A percentile compares a stretch with the other conserved stretches of the same genome.
Conservation (phyloP, 2,797 vertebrate genomes). For the Cossypha polioptera region DNA sequence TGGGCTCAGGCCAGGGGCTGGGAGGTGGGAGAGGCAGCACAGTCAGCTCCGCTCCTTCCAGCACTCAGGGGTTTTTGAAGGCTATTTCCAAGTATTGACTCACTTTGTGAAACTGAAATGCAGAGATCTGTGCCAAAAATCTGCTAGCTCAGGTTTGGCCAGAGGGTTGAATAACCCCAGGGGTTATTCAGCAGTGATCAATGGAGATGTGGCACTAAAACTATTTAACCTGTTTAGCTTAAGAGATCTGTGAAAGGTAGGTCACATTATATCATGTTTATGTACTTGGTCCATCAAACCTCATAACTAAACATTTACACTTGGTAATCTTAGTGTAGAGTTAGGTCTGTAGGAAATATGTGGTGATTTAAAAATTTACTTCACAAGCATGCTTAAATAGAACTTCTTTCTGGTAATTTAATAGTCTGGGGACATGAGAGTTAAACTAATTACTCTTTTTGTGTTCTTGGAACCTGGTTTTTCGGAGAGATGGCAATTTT, state of each 20-base stretch:
- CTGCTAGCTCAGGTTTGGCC: neutral
- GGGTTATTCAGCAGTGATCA: neutral
- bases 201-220: neutral
- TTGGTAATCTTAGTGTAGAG: neutral
- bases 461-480: neutral
- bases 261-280: neutral
- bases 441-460: neutral
- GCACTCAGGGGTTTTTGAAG: neutral
- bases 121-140: neutral
- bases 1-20: neutral
- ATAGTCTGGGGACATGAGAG: neutral
- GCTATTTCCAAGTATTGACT: neutral
- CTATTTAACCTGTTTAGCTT: neutral
- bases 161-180: neutral
- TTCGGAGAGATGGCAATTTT: neutral
- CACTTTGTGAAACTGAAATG: neutral
- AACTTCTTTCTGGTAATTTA: neutral
- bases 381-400: neutral
- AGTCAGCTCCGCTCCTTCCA: neutral
- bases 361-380: neutral
- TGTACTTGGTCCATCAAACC: neutral
- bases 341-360: neutral
- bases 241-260: neutral
- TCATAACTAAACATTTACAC: neutral
- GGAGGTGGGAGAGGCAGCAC: rapidly evolving